Conservation (phyloP, 2,113 vertebrate species). For the Oenanthe melanoleuca region DNA sequence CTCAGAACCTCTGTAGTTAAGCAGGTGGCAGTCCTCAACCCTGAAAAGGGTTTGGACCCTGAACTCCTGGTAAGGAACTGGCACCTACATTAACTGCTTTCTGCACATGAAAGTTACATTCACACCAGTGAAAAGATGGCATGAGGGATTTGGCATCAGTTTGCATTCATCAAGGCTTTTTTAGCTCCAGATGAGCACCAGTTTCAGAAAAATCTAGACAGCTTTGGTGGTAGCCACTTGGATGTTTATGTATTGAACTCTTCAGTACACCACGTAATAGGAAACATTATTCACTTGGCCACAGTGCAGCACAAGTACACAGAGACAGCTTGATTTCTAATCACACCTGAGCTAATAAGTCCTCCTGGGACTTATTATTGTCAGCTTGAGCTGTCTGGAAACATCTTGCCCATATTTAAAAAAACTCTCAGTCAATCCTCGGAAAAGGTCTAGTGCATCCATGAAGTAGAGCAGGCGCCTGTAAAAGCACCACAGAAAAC, state of each 20-base stretch:
- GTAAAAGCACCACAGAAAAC: slow-evolving; percentile 19
- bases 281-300: slow-evolving; percentile 35
- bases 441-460: neutral
- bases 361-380: slow-evolving; percentile 48
- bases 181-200: neutral
- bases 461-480: neutral
- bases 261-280: neutral
- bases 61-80: neutral
- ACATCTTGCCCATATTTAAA: neutral
- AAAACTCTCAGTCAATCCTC: neutral
- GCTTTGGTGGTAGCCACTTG: neutral
- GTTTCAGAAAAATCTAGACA: neutral
- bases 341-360: slow-evolving; percentile 62
- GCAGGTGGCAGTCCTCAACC: neutral
- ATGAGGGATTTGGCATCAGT: neutral
- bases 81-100: neutral
- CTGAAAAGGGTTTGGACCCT: neutral
- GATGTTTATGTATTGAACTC: neutral
- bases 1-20: neutral
- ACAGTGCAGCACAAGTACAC: neutral
- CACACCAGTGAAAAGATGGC: neutral
- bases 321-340: slow-evolving; percentile 47
- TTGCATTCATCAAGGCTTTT: accelerated
- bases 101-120: neutral
- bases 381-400: slow-evolving; percentile 44